Conservation (phyloP, 2,888 invertebrate genomes). For the Resseliella maxima region DNA sequence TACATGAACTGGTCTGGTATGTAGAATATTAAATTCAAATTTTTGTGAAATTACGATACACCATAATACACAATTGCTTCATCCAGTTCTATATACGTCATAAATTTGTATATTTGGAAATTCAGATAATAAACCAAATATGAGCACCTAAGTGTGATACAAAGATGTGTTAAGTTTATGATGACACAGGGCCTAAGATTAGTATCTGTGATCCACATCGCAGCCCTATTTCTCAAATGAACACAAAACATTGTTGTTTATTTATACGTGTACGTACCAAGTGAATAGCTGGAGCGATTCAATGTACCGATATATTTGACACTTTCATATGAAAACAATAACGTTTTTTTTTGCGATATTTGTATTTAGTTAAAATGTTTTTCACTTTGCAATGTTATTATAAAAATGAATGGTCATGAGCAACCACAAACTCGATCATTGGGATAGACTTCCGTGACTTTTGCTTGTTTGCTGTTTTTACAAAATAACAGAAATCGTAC, state of each 20-base stretch:
- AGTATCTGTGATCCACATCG: not conserved
- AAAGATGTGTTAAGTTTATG: not conserved
- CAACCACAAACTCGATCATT: not conserved
- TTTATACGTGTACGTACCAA: not conserved
- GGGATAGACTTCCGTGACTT: not conserved
- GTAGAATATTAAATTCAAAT: no score
- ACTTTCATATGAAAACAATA: not conserved
- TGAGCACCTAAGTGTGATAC: not conserved
- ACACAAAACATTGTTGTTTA: not conserved
- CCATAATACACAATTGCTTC: slow-evolving; percentile 6
- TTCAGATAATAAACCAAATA: not conserved
- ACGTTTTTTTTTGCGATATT: not conserved
- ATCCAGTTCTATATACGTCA: not conserved
- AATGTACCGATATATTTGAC: not conserved
- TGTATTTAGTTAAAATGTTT: not conserved
- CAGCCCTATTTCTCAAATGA: not conserved
- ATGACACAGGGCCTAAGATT: not conserved
- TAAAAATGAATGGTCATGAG: not conserved
- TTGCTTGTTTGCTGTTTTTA: not conserved
- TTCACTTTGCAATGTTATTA: no score
- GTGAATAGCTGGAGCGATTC: not conserved
- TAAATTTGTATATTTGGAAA: not conserved
- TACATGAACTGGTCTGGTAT: no score
- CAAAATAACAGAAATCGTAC: not conserved
- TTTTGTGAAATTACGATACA: no score